Evolutionary conservation across 2,113 vertebrate genomes (phyloP).

Genomic region (Xiphias gladius): DNA sequence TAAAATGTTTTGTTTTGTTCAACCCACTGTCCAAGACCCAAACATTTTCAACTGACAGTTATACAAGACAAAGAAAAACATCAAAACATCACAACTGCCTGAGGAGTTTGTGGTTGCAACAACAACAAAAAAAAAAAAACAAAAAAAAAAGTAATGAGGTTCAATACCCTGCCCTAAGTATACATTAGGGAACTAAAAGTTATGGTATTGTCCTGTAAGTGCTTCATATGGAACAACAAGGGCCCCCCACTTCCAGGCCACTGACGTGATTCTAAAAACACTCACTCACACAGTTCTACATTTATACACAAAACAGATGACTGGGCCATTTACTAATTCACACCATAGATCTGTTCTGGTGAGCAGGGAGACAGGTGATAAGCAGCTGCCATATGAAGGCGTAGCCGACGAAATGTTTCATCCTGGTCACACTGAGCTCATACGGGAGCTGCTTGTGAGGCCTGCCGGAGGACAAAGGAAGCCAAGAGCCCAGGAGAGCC

Average conservation of each 20-base stretch:
- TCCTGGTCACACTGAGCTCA: slow-evolving; percentile 48
- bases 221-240: not conserved
- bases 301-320: slow-evolving; percentile 34
- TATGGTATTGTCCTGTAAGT: not conserved
- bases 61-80: not conserved
- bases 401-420: slow-evolving; percentile 39
- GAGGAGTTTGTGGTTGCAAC: no score
- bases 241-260: not conserved
- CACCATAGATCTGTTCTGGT: slow-evolving; percentile 52
- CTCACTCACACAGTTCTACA: not conserved
- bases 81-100: no score
- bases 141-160: no score
- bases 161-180: no score
- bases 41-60: not conserved
- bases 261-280: not conserved
- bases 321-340: slow-evolving; percentile 51
- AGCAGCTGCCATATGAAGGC: slow-evolving; percentile 47
- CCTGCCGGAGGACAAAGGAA: slow-evolving; percentile 56
- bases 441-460: slow-evolving; percentile 27
- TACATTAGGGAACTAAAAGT: not conserved
- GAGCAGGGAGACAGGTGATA: slow-evolving; percentile 53
- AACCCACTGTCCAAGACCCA: not conserved
- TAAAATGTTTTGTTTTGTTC: no score
- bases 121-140: no score
- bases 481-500: slow-evolving; percentile 63